These are phyloP conservation scores for Cacajao melanocephalus DNA, from an alignment of 2,797 vertebrate species.

Conservation along the genomic window DNA sequence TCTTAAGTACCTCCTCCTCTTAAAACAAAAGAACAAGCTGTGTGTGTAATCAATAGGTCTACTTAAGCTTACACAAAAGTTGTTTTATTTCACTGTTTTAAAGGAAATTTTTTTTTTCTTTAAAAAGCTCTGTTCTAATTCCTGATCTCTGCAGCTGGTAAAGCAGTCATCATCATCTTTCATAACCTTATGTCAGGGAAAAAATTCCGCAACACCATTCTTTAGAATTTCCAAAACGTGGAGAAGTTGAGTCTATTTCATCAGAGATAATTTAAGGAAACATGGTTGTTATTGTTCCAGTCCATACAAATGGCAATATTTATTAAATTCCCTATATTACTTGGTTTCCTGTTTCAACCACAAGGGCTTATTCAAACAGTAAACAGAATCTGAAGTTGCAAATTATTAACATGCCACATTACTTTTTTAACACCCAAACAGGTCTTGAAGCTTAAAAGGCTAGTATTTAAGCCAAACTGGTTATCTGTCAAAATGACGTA, in stretches of 20 bases:
- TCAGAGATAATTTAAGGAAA: conserved; percentile 71
- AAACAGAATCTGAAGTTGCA: conserved; percentile 73
- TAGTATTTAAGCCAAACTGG: conserved; percentile 52
- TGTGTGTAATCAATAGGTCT: conserved; percentile 47
- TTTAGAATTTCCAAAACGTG: conserved; percentile 17
- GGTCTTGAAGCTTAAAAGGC: conserved; percentile 52
- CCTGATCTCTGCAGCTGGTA: conserved; percentile 28
- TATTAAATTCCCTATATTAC: conserved; percentile 64
- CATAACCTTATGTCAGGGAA: neutral
- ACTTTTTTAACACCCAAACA: conserved; percentile 62
- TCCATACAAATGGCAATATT: conserved; percentile 61
- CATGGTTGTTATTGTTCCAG: conserved; percentile 29
- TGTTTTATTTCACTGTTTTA: conserved; percentile 49
- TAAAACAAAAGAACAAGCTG: conserved; percentile 68
- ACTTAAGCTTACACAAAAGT: conserved; percentile 50
- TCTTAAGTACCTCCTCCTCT: neutral
- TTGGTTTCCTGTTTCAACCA: conserved; percentile 69
- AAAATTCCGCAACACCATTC: neutral
- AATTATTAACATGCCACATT: conserved; percentile 71
- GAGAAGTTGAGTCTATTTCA: conserved; percentile 57
- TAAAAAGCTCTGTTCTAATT: conserved; percentile 41
- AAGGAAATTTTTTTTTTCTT: neutral
- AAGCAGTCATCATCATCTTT: conserved; percentile 59
- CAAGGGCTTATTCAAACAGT: conserved; percentile 62
- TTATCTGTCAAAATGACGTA: conserved; percentile 62